Evolutionary conservation across 2,113 vertebrate genomes (phyloP).

Genomic region (Morone chrysops): DNA sequence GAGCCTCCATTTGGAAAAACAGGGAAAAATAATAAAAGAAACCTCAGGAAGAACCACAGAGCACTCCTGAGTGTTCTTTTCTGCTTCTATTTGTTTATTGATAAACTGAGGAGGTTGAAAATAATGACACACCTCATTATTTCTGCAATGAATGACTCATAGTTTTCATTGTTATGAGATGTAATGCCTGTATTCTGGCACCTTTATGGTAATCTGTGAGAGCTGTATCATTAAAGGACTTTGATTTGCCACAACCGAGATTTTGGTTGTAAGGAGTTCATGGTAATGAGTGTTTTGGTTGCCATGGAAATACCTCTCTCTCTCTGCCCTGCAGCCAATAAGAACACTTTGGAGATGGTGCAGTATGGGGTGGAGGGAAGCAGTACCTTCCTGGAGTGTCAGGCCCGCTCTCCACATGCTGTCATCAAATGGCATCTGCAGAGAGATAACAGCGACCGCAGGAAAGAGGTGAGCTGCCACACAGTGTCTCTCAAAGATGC

Average conservation of each 20-base stretch:
- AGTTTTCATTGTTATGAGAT: constrained; percentile 3
- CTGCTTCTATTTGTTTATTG: constrained; percentile 3
- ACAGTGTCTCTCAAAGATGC: constrained; percentile 1
- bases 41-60: too few relatives aligned
- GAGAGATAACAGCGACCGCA: constrained; percentile 93
- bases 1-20: too few relatives aligned
- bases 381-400: constrained; percentile 96
- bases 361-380: constrained; percentile 98
- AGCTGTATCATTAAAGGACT: neutral
- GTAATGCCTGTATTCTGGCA: constrained; percentile 17
- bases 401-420: constrained; percentile 95
- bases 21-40: too few relatives aligned
- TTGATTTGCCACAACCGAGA: constrained; percentile 51
- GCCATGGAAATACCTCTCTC: constrained; percentile 52
- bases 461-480: constrained; percentile 90
- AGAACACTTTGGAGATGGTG: constrained; percentile 91
- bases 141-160: neutral
- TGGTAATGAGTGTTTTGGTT: constrained; percentile 65
- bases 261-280: constrained; percentile 35
- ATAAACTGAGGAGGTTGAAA: neutral
- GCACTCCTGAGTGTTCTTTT: neutral
- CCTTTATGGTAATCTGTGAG: constrained; percentile 18
- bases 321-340: constrained; percentile 87
- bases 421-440: constrained; percentile 96
- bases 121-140: neutral